Evolutionary conservation across 2,797 vertebrate species (phyloP).

Genomic region (Gambelia wislizenii): DNA sequence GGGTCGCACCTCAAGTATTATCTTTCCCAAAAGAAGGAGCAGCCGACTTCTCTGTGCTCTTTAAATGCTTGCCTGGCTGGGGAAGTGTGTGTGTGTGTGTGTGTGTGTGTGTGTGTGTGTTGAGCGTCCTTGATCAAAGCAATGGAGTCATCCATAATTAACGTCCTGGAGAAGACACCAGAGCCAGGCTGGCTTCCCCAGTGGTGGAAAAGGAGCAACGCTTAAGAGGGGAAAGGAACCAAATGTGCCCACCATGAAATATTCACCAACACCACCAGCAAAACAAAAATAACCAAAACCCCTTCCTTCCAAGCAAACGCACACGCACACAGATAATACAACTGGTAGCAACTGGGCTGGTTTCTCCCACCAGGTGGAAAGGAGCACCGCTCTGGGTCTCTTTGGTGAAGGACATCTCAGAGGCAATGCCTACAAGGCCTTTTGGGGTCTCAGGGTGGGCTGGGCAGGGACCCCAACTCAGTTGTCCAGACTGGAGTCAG

Average conservation of each 20-base stretch:
- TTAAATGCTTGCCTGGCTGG: too few species aligned
- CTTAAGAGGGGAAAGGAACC: not conserved
- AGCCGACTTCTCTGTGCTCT: not conserved
- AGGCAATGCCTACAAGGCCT: too few species aligned
- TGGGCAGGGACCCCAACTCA: not conserved
- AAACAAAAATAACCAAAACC: too few species aligned
- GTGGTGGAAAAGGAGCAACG: not conserved
- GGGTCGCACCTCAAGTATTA: not conserved
- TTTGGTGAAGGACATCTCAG: not conserved
- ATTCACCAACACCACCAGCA: too few species aligned
- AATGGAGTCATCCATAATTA: constrained; percentile 57
- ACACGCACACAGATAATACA: not conserved
- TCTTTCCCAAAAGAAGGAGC: not conserved
- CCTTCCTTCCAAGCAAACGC: not conserved
- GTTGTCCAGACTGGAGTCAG: too few species aligned
- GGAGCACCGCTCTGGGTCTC: not conserved
- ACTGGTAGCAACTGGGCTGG: constrained; percentile 14
- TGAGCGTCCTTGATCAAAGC: constrained; percentile 47
- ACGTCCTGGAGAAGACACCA: constrained; percentile 44
- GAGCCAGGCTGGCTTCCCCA: not conserved
- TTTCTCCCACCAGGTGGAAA: constrained; percentile 20
- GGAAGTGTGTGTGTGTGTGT: not conserved
- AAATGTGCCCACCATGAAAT: not conserved
- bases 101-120: constrained; percentile 27
- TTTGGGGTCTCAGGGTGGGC: too few species aligned